A percentile compares a stretch with the other conserved stretches of the same genome.
These are phyloP conservation scores for Fregata magnificens DNA, from an alignment of 2,113 vertebrate genomes.

Conservation along the genomic window DNA sequence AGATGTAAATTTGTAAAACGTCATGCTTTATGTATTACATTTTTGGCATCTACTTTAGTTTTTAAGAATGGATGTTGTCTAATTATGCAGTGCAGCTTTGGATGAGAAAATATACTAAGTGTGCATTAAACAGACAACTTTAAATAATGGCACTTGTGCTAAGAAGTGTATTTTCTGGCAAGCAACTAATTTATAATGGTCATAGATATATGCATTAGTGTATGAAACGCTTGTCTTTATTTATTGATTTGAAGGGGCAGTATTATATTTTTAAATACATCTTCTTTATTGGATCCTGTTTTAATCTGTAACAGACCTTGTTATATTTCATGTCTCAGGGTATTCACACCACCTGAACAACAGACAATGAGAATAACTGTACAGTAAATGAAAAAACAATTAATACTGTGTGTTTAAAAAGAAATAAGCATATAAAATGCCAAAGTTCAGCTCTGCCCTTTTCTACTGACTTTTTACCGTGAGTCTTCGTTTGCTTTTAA, in stretches of 20 bases:
- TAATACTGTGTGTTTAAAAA: slow-evolving; percentile 33
- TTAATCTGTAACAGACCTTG: slow-evolving; percentile 73
- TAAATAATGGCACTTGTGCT: slow-evolving; percentile 86
- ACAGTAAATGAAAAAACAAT: slow-evolving; percentile 55
- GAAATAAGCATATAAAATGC: background rate
- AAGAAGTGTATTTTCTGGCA: slow-evolving; percentile 89
- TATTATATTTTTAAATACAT: slow-evolving; percentile 78
- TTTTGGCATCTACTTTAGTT: slow-evolving; percentile 80
- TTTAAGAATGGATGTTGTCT: slow-evolving; percentile 85
- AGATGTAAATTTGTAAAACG: slow-evolving; percentile 79
- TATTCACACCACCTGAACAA: slow-evolving; percentile 69
- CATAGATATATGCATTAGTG: slow-evolving; percentile 86
- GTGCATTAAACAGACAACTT: slow-evolving; percentile 85
- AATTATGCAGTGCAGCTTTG: slow-evolving; percentile 80
- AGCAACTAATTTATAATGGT: slow-evolving; percentile 85
- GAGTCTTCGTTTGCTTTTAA: slow-evolving; percentile 38
- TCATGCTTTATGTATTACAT: slow-evolving; percentile 77
- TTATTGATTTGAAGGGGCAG: slow-evolving; percentile 83
- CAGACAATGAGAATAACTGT: slow-evolving; percentile 69
- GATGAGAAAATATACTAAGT: slow-evolving; percentile 84
- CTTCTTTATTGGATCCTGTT: slow-evolving; percentile 76
- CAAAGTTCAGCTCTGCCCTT: background rate
- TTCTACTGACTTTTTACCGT: background rate
- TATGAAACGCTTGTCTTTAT: slow-evolving; percentile 85
- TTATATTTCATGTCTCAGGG: slow-evolving; percentile 71